phyloP scores from a whole-genome alignment of 2,113 vertebrate genomes.

The Semicossyphus pulcher region DNA sequence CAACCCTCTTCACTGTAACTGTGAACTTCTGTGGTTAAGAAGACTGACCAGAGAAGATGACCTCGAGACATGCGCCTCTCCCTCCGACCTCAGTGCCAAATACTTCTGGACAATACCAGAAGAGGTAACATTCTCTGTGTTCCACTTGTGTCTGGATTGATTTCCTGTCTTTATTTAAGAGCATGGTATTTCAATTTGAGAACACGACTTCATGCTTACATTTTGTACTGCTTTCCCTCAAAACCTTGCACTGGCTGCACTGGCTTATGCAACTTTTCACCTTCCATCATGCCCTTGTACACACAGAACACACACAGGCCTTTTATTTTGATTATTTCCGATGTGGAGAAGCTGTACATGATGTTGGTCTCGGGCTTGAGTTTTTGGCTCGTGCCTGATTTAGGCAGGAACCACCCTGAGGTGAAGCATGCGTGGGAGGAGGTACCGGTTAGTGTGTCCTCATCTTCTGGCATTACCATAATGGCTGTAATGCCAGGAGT shows the following conservation, averaged over 20 bases:
- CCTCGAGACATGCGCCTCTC: constrained; percentile 94
- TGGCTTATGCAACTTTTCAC: background rate
- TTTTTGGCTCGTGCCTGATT: background rate
- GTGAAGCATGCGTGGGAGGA: background rate
- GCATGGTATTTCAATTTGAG: background rate
- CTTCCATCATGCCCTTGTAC: background rate
- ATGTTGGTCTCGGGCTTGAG: background rate
- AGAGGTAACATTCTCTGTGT: constrained; percentile 74
- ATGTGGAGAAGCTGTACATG: background rate
- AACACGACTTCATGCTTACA: background rate
- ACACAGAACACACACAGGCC: background rate
- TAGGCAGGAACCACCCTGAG: background rate
- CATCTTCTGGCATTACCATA: background rate
- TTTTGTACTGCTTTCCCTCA: background rate
- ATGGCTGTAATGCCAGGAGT: too few relatives aligned
- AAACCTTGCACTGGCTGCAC: background rate
- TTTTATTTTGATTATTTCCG: background rate
- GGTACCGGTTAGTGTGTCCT: background rate
- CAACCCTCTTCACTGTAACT: constrained; percentile 96
- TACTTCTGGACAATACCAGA: constrained; percentile 97
- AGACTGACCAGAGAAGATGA: constrained; percentile 93
- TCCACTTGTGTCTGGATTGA: background rate
- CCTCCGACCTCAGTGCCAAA: constrained; percentile 88
- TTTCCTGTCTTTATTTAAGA: background rate
- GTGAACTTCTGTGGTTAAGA: constrained; percentile 93